Evolutionary conservation across 1,140 invertebrate genomes (phyloP).

Genomic region (Amyelois transitella): DNA sequence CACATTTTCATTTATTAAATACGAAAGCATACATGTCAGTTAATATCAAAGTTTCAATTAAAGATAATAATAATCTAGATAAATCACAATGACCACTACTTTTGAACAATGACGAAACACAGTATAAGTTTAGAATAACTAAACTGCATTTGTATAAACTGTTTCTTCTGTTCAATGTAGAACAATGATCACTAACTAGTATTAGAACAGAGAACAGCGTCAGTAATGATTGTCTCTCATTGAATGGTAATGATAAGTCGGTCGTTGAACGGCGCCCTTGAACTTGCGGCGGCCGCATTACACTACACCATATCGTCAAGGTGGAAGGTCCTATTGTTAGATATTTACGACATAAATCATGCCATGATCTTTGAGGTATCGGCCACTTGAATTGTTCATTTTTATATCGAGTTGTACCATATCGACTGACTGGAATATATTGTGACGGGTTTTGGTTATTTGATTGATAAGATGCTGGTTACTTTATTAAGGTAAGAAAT

Average conservation of each 20-base stretch:
- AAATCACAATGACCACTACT: neutral
- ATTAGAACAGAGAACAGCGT: conserved; percentile 1
- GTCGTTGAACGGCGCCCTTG: conserved; percentile 53
- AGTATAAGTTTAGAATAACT: neutral
- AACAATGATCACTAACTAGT: neutral
- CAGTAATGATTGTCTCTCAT: conserved; percentile 37
- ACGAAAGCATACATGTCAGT: too few relatives aligned
- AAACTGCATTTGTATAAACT: neutral
- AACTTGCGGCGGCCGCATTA: conserved; percentile 15
- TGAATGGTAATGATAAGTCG: conserved; percentile 53
- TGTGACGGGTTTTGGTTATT: neutral
- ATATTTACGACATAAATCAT: neutral
- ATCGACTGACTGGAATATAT: neutral
- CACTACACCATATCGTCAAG: neutral
- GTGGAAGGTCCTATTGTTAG: neutral
- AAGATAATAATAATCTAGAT: neutral
- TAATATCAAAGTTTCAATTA: neutral
- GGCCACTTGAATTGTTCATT: neutral
- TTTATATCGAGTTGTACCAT: neutral
- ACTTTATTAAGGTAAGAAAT: neutral
- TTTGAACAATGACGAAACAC: neutral
- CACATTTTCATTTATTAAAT: conserved; percentile 4
- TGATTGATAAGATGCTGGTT: neutral
- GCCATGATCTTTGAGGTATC: neutral
- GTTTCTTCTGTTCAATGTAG: neutral